Conservation (phyloP, 1,140 invertebrate genomes). For the Drosophila gunungcola region DNA sequence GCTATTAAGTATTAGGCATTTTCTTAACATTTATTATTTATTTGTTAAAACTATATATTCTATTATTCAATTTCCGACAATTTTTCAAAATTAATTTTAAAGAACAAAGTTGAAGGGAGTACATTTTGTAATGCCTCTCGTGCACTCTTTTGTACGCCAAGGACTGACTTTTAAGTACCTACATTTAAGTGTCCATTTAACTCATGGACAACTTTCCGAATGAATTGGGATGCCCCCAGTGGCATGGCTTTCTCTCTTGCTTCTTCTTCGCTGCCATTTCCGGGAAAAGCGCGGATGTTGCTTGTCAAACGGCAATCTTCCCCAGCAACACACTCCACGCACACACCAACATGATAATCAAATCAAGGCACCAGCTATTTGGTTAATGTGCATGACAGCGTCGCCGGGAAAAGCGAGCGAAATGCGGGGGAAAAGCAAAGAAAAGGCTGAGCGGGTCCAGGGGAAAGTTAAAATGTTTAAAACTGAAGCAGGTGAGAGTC, state of each 20-base stretch:
- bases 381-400: slow-evolving; percentile 80
- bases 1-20: no score
- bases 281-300: slow-evolving; percentile 63
- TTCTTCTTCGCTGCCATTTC: slow-evolving; percentile 11
- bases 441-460: background rate
- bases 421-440: slow-evolving; percentile 1
- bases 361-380: slow-evolving; percentile 83
- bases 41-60: no score
- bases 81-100: background rate
- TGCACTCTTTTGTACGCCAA: slow-evolving; percentile 1
- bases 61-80: no score
- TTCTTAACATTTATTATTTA: no score
- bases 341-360: slow-evolving; percentile 72
- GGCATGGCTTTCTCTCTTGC: background rate
- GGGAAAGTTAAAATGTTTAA: slow-evolving; percentile 66
- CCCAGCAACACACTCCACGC: slow-evolving; percentile 12
- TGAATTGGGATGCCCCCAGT: slow-evolving; percentile 28
- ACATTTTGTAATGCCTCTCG: background rate
- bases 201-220: slow-evolving; percentile 29
- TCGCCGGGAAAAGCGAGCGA: slow-evolving; percentile 13
- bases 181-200: slow-evolving; percentile 48
- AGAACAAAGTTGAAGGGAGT: slow-evolving; percentile 16
- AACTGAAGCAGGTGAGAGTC: slow-evolving; percentile 69
- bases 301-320: slow-evolving; percentile 73
- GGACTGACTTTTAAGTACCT: slow-evolving; percentile 33